A percentile compares a stretch with the other conserved stretches of the same genome.
Conservation (phyloP, 2,797 vertebrate genomes). For the Jordanella pulchra region DNA sequence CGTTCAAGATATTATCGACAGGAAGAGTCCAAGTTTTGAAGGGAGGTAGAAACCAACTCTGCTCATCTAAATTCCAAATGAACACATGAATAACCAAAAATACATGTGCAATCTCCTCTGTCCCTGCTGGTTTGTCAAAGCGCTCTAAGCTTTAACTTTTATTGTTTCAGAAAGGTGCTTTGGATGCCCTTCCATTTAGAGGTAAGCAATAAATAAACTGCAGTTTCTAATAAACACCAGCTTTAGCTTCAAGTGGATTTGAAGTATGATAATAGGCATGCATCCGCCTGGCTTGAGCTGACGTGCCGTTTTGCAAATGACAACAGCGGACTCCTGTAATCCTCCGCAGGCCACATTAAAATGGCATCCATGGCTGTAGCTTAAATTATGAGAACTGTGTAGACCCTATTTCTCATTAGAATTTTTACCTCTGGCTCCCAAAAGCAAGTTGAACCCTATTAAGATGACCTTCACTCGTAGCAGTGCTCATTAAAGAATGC, state of each 20-base stretch:
- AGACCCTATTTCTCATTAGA: constrained; percentile 78
- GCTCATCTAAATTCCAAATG: constrained; percentile 34
- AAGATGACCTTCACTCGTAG: constrained; percentile 81
- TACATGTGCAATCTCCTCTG: constrained; percentile 25
- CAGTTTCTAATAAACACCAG: constrained; percentile 72
- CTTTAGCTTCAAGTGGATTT: constrained; percentile 60
- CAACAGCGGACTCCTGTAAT: constrained; percentile 69
- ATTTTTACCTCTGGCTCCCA: constrained; percentile 79
- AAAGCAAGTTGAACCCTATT: constrained; percentile 79
- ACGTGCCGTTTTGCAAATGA: constrained; percentile 67
- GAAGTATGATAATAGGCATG: constrained; percentile 68
- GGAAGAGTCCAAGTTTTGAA: constrained; percentile 13
- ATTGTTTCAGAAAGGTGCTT: constrained; percentile 66
- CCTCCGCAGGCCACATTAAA: constrained; percentile 60
- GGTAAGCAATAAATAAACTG: constrained; percentile 75
- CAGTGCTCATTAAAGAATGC: constrained; percentile 75
- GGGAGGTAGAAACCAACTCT: constrained; percentile 27
- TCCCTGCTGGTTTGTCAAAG: constrained; percentile 41
- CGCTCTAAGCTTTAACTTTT: constrained; percentile 56
- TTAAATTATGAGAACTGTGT: constrained; percentile 65
- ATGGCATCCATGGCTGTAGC: constrained; percentile 64
- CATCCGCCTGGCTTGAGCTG: constrained; percentile 42
- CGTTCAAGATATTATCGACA: constrained; percentile 19
- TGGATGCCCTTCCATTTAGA: constrained; percentile 66
- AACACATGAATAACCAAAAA: constrained; percentile 30